These are phyloP conservation scores for Rousettus madagascariensis DNA, from an alignment of 2,797 vertebrate genomes.

Conservation along the genomic window DNA sequence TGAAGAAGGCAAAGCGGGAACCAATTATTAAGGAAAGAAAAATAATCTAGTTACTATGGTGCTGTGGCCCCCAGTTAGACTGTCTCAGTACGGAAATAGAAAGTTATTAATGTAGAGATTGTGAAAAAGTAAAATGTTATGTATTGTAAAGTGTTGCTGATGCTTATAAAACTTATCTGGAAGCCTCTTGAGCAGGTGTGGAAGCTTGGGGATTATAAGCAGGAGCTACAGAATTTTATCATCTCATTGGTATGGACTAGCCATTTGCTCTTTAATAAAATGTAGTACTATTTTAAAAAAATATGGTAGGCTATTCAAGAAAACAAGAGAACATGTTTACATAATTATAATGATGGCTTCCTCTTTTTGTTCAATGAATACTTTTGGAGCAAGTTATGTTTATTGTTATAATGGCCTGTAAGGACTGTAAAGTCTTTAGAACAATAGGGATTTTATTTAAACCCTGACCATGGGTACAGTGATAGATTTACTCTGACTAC, in stretches of 20 bases:
- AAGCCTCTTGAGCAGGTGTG: not conserved
- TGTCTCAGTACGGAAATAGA: not conserved
- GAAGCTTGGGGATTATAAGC: not conserved
- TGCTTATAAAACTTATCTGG: not conserved
- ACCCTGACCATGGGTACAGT: not conserved
- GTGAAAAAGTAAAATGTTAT: not conserved
- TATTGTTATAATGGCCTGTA: not conserved
- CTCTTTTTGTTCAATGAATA: not conserved
- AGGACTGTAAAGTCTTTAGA: conserved; percentile 16
- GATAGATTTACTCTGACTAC: conserved; percentile 18
- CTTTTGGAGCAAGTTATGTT: not conserved
- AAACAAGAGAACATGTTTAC: conserved; percentile 17
- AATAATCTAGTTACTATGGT: not conserved
- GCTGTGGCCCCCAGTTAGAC: not conserved
- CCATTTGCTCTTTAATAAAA: not conserved
- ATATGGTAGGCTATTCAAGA: not conserved
- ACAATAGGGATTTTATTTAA: conserved; percentile 35
- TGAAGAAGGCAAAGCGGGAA: not conserved
- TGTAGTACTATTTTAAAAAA: not conserved
- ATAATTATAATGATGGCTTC: conserved; percentile 27
- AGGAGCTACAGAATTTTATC: not conserved
- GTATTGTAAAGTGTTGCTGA: not conserved
- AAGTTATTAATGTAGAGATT: not conserved
- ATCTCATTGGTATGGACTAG: not conserved
- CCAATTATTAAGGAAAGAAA: not conserved